Evolutionary conservation across 2,888 invertebrate species (phyloP), one percentile per base, ranked within the genome.

Genomic region (Leptinotarsa haldemani): DNA sequence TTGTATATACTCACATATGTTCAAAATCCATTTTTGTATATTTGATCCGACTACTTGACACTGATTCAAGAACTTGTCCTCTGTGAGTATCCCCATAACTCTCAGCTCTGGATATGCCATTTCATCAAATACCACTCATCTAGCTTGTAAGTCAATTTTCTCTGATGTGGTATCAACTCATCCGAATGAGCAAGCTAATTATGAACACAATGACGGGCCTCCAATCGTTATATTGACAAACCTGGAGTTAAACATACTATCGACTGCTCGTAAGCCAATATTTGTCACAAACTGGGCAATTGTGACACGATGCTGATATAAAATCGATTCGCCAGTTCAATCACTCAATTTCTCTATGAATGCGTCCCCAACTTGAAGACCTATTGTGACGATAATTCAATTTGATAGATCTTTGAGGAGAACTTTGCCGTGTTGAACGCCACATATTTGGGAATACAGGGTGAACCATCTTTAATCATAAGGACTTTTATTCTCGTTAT

Each of bases 271-370:
- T 61, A 3, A 61, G 30, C 61, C 63, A 69, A 63, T 69, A 69
- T 69, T 69, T 68, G 56, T 68, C 68, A 68, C 20, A 56, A 56
- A 56, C 68, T 40, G 56, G 68, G 56, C 68, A 68, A 56, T 56
- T 46, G 18, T 68, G 56, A 68, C 68, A 68, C 40, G 40, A 56
- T 25, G 40, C 30, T 46, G 68, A 68, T 68, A 56, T n/a, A 46
- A 46, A 68, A 68, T 68, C 68, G 68, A 68, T 68, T 56, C 56
- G 40, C 18, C 56, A 56, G 56, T 68, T 56, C 40, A 68, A 68
- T 58, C 40, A 16, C 30, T 30, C 22, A 47, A 68, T 68, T 68
- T 68, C 56, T 46, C 68, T 56, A 68, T 56, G 56, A 68, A 56
- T 46, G 56, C 52, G 68, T 25, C 61, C 13, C 61, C 3, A 40